Percentiles rank a stretch among this genome's conserved stretches.
Conservation (phyloP, 2,113 vertebrate genomes). For the Platichthys stellatus region DNA sequence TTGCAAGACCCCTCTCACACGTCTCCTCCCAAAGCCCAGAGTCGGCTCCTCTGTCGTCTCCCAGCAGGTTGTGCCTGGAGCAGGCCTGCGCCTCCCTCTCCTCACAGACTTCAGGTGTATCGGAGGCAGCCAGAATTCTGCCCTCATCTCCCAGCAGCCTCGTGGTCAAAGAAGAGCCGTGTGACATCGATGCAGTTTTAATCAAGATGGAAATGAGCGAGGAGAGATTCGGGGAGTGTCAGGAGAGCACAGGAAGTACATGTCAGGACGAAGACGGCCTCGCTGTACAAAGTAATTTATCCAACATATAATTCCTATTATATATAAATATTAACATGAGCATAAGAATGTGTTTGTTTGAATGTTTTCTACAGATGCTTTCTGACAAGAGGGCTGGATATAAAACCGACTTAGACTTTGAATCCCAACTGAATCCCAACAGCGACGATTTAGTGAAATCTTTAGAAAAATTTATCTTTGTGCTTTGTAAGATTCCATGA, state of each 20-base stretch:
- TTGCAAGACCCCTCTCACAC: constrained; percentile 45
- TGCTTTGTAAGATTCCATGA: background rate
- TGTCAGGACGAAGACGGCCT: constrained; percentile 13
- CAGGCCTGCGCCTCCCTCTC: constrained; percentile 46
- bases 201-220: constrained; percentile 72
- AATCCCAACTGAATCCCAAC: too few species aligned
- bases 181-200: constrained; percentile 40
- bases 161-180: constrained; percentile 67
- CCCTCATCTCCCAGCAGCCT: constrained; percentile 44
- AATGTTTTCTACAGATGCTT: background rate
- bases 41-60: constrained; percentile 37
- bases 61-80: constrained; percentile 36
- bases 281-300: constrained; percentile 18
- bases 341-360: background rate
- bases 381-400: too few species aligned
- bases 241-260: background rate
- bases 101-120: background rate
- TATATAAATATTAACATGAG: background rate
- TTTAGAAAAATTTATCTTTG: too few species aligned
- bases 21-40: constrained; percentile 56
- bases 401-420: too few species aligned
- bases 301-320: background rate
- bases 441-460: too few species aligned
- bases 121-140: background rate
- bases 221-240: constrained; percentile 31